These are phyloP conservation scores for Hystrix brachyura DNA, from an alignment of 2,113 vertebrate genomes.

Conservation along the genomic window DNA sequence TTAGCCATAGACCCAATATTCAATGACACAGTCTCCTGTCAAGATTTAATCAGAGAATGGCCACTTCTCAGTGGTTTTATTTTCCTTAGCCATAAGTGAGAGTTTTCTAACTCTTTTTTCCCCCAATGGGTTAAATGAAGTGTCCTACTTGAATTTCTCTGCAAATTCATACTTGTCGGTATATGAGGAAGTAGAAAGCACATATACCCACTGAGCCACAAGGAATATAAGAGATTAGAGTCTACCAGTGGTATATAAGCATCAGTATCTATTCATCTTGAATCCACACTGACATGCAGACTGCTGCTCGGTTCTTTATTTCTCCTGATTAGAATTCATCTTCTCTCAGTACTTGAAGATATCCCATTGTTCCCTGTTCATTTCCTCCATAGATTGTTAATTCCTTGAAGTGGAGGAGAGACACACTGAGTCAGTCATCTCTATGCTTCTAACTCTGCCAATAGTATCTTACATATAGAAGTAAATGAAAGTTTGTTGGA, in stretches of 20 bases:
- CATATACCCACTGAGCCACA: not conserved
- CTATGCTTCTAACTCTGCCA: not conserved
- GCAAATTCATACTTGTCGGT: not conserved
- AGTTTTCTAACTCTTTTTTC: not conserved
- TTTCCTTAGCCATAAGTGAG: not conserved
- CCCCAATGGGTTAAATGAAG: not conserved
- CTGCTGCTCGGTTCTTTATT: not conserved
- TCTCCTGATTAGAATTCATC: slow-evolving; percentile 32
- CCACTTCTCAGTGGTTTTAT: not conserved
- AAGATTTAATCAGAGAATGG: not conserved
- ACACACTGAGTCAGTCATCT: not conserved
- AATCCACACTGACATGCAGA: not conserved
- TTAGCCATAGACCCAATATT: not conserved
- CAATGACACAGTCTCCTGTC: not conserved
- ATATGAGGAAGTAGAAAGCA: not conserved
- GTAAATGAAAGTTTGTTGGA: not conserved
- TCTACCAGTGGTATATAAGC: not conserved
- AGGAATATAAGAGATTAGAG: not conserved
- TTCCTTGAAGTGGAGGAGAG: not conserved
- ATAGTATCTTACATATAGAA: not conserved
- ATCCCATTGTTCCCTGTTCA: not conserved
- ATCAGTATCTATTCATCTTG: not conserved
- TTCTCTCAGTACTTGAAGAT: slow-evolving; percentile 24
- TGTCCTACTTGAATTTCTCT: not conserved
- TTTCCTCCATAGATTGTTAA: not conserved